Percentiles rank a stretch among this genome's conserved stretches.
phyloP scores from a whole-genome alignment of 2,888 invertebrate genomes.

The Eudiplozoon nipponicum region DNA sequence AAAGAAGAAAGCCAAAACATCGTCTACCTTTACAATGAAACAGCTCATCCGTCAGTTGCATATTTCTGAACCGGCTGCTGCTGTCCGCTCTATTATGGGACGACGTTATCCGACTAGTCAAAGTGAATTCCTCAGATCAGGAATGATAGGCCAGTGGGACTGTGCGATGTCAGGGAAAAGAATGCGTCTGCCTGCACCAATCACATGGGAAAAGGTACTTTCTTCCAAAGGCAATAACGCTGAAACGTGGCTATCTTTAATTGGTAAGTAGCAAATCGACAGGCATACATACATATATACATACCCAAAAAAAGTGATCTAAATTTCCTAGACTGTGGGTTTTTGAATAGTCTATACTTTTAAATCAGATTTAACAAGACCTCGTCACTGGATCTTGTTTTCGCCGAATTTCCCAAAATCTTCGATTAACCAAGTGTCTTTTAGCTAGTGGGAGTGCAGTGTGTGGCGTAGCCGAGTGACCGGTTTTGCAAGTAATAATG shows the following conservation, averaged over 20 bases:
- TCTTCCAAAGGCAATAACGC: constrained; percentile 29
- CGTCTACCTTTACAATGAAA: constrained; percentile 26
- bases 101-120: constrained; percentile 28
- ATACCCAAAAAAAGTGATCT: constrained; percentile 1
- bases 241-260: constrained; percentile 27
- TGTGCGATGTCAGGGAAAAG: constrained; percentile 25
- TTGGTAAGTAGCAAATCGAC: too few species aligned
- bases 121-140: constrained; percentile 24
- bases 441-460: too few species aligned
- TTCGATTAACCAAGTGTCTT: too few species aligned
- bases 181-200: constrained; percentile 29
- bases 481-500: too few species aligned
- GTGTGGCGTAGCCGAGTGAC: too few species aligned
- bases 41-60: constrained; percentile 28
- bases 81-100: constrained; percentile 29
- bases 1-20: constrained; percentile 13
- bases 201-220: constrained; percentile 30
- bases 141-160: constrained; percentile 25
- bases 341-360: too few species aligned
- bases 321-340: too few species aligned
- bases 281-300: background rate
- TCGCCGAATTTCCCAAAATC: too few species aligned
- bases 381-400: too few species aligned
- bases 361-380: too few species aligned
- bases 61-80: constrained; percentile 27